Evolutionary conservation across 1,140 invertebrate genomes (phyloP).

Genomic region (Drosophila lowei): DNA sequence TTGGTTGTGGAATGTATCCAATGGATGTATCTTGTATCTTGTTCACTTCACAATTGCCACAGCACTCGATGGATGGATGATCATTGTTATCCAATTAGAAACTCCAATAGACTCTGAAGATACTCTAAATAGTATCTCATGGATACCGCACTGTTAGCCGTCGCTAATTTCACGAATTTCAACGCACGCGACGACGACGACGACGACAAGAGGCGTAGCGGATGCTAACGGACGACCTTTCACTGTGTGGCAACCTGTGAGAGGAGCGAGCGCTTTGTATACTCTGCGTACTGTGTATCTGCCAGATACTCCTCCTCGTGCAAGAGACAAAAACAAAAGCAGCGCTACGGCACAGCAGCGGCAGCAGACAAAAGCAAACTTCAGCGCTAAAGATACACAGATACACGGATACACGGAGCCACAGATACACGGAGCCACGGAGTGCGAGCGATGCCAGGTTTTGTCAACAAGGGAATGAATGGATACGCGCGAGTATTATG

Average conservation of each 20-base stretch:
- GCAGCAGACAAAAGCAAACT: conserved; percentile 53
- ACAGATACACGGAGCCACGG: too few species aligned
- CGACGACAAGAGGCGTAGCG: background rate
- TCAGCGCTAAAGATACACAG: conserved; percentile 37
- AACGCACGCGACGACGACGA: conserved; percentile 38
- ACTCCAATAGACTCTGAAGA: background rate
- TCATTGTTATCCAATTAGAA: conserved; percentile 35
- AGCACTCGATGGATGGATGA: conserved; percentile 16
- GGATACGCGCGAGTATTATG: background rate
- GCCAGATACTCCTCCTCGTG: conserved; percentile 43
- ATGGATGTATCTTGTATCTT: conserved; percentile 6
- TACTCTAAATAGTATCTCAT: conserved; percentile 26
- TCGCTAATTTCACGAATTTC: conserved; percentile 47
- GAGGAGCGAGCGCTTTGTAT: conserved; percentile 27
- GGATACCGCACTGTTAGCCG: conserved; percentile 29
- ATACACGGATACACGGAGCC: conserved; percentile 3
- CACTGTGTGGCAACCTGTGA: conserved; percentile 70
- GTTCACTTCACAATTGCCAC: conserved; percentile 36
- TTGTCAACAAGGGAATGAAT: conserved; percentile 73
- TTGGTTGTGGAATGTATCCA: conserved; percentile 13
- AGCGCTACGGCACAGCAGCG: conserved; percentile 18
- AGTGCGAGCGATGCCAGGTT: conserved; percentile 55
- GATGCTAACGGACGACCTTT: conserved; percentile 58
- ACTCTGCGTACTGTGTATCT: conserved; percentile 45
- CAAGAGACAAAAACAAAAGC: conserved; percentile 51